Percentiles rank a stretch among this genome's conserved stretches.
These are phyloP conservation scores for Monochamus alternatus DNA, from an alignment of 2,888 invertebrate species.

Conservation along the genomic window DNA sequence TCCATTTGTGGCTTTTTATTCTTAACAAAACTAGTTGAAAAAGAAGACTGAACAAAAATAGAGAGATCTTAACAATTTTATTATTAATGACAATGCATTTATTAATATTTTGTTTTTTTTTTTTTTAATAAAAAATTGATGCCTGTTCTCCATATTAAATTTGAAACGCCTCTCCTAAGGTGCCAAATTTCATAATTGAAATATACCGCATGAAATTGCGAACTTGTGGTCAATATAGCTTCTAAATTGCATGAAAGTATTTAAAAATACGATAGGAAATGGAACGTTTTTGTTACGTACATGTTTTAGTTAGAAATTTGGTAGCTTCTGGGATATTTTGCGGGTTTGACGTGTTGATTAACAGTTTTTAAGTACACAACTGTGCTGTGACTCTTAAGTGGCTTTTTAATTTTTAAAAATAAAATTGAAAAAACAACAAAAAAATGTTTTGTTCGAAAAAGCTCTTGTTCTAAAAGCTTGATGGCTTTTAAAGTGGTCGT, in stretches of 20 bases:
- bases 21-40: slow-evolving; percentile 56
- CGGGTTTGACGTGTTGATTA: slow-evolving; percentile 63
- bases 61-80: slow-evolving; percentile 48
- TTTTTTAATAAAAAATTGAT: slow-evolving; percentile 31
- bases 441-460: slow-evolving; percentile 65
- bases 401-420: slow-evolving; percentile 74
- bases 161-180: slow-evolving; percentile 40
- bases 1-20: slow-evolving; percentile 45
- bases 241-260: neutral
- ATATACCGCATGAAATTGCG: neutral
- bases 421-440: slow-evolving; percentile 62
- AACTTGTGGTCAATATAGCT: neutral
- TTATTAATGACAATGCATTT: slow-evolving; percentile 49
- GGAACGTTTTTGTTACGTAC: neutral
- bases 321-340: slow-evolving; percentile 52
- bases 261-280: too few relatives aligned
- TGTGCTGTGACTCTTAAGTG: slow-evolving; percentile 75
- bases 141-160: slow-evolving; percentile 43
- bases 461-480: slow-evolving; percentile 66
- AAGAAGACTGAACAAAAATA: slow-evolving; percentile 59
- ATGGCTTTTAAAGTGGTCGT: slow-evolving; percentile 63
- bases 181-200: slow-evolving; percentile 40
- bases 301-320: slow-evolving; percentile 33
- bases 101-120: neutral
- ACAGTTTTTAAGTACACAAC: slow-evolving; percentile 72